Evolutionary conservation across 2,113 vertebrate genomes (phyloP), one percentile per base, ranked within the genome.

Genomic region (Marmota flaviventris): DNA sequence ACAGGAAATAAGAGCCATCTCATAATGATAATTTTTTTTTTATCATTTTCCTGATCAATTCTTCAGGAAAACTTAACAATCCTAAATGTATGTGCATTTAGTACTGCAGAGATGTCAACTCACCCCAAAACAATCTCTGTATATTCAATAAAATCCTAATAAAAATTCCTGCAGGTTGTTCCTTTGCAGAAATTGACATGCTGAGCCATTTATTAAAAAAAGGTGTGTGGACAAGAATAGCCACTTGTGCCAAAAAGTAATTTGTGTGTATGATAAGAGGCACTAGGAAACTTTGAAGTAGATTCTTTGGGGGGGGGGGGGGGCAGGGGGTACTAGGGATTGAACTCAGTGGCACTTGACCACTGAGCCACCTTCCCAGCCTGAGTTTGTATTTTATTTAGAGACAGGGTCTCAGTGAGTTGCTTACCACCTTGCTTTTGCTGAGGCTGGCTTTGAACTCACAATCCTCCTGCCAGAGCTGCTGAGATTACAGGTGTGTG

Each of bases 181-280:
- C 42, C 77, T 91, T 85, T 70, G 34, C 53, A 89, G 63, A 96
- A 91, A 88, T 25, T 77, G 34, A 88, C 5, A 93, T 42, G 37
- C 2, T 32, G 16, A 87, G 16, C 70, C 63, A 67, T 72, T 61
- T 56, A 58, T 20, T 93, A 18, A 75, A 89, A 14, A 87, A 58
- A 92, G 76, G 17, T 22, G 75, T 84, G 88, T 4, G 25, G 34
- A 20, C 51, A 77, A 37, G 58, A 87, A 88, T 8, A 89, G 34
- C 25, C n/a, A 65, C n/a, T 51, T 83, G 37, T 56, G 34, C 29
- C 61, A 91, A 85, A 86, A 84, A 20, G 56, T 7, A 67, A 53
- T 6, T 13, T 6, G 39, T 24, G 24, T 29, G 8, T 7, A 9
- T 39, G 22, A 8, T 61, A 25, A 75, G 39, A 37, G n/a, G n/a